These are phyloP conservation scores for Microcebus jonahi DNA, from an alignment of 2,113 vertebrate genomes.

Conservation along the genomic window DNA sequence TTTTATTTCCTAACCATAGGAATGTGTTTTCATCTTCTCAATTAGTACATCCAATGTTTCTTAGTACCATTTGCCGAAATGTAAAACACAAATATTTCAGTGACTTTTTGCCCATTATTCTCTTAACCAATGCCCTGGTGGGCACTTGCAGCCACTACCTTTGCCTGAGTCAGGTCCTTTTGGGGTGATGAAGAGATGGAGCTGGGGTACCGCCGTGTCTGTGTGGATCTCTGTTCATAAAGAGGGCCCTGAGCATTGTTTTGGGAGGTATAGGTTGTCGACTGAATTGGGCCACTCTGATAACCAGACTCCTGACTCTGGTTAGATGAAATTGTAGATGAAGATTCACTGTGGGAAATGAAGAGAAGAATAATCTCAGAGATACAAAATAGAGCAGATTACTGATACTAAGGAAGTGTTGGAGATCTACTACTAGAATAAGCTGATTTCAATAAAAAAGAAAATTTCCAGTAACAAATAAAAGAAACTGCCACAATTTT, in stretches of 20 bases:
- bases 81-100: not conserved
- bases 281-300: slow-evolving; percentile 87
- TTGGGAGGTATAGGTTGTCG: slow-evolving; percentile 90
- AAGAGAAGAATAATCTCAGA: slow-evolving; percentile 48
- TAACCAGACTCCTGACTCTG: slow-evolving; percentile 91
- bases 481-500: not conserved
- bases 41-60: slow-evolving; percentile 2
- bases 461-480: not conserved
- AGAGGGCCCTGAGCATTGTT: slow-evolving; percentile 90
- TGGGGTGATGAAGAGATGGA: slow-evolving; percentile 90
- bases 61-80: slow-evolving; percentile 39
- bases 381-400: not conserved
- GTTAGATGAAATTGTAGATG: slow-evolving; percentile 91
- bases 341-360: slow-evolving; percentile 88
- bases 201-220: slow-evolving; percentile 93
- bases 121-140: slow-evolving; percentile 1
- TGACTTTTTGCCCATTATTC: not conserved
- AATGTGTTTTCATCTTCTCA: slow-evolving; percentile 19
- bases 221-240: slow-evolving; percentile 95
- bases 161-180: slow-evolving; percentile 95
- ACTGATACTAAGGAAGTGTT: not conserved
- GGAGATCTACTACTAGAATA: not conserved
- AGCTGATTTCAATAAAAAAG: not conserved
- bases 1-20: slow-evolving; percentile 52
- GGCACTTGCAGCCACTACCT: slow-evolving; percentile 85